Base-by-base conservation (phyloP, 2,888 invertebrate genomes). In the Trissonchulus sp. region DNA sequence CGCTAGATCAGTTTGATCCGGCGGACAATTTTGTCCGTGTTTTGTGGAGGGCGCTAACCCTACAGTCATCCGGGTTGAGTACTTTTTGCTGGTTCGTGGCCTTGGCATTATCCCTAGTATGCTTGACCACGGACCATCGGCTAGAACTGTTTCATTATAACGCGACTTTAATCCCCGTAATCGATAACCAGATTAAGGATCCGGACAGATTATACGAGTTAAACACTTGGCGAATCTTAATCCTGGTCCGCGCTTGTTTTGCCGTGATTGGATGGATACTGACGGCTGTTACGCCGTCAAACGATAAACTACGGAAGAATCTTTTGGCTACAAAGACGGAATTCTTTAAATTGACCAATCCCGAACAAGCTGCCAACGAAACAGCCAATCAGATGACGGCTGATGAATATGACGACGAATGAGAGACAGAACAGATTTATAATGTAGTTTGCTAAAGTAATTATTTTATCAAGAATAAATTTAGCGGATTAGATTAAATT, bases 1-100 rank as follows among this genome's bases (percentile, higher is more conserved):
- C 36, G 8, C 37, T 69, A n/a, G 71, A 69, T 35, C 34, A 35
- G 35, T 69, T 48, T 23, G 48, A 48, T 23, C 8, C 23, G 48
- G 48, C 48, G 8, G 8, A 48, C 23, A 15, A 8, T 48, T 23
- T 23, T 8, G 35, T 30, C n/a, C 71, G 37, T 15, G n/a, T 69
- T n/a, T 3, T 69, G 34, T 69, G 71, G 71, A 2, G 34, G 3
- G 34, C 71, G 34, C 3, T 34, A 18, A 69, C 71, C 3, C 71
- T 69, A n/a, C 71, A 69, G 37, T 69, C 71, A 8, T 30, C 33
- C 37, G 71, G 71, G 2, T 36, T 69, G 35, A 69, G 71, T 35
- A 35, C 34, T 31, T 31, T 69, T 15, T 34, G 36, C 35, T 69
- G 71, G 71, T 35, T 69, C n/a, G 8, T 69, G 37, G 71, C 71